These are phyloP conservation scores for Mesitornis unicolor DNA, from an alignment of 2,113 vertebrate genomes.

Conservation along the genomic window DNA sequence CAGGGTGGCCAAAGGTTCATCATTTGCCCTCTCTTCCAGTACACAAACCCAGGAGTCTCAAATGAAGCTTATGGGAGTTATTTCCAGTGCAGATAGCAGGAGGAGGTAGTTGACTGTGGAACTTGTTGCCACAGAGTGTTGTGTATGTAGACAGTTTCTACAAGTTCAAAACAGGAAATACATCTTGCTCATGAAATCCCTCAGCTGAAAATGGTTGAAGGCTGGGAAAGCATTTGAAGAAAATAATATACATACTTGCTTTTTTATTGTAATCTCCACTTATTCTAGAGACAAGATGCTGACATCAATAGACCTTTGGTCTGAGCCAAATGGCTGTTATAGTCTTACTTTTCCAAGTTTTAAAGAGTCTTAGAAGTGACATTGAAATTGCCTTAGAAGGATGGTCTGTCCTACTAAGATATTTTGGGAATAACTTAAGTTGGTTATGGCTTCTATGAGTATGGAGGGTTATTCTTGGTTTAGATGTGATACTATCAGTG, in stretches of 20 bases:
- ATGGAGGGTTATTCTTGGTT: neutral
- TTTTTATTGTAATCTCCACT: neutral
- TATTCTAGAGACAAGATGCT: neutral
- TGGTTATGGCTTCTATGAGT: neutral
- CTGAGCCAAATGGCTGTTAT: neutral
- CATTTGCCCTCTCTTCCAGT: neutral
- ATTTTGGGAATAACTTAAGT: neutral
- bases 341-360: neutral
- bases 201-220: neutral
- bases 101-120: neutral
- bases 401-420: neutral
- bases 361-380: neutral
- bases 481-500: neutral
- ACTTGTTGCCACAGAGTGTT: neutral
- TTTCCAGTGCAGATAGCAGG: neutral
- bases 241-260: neutral
- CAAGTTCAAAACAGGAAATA: neutral
- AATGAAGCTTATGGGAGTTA: neutral
- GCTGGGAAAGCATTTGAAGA: neutral
- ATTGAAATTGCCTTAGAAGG: neutral
- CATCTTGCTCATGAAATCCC: neutral
- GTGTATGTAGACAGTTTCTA: neutral
- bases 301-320: neutral
- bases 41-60: neutral
- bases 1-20: neutral